Percentiles rank a stretch among this genome's conserved stretches.
Conservation (phyloP, 2,797 vertebrate species). For the Rousettus madagascariensis region DNA sequence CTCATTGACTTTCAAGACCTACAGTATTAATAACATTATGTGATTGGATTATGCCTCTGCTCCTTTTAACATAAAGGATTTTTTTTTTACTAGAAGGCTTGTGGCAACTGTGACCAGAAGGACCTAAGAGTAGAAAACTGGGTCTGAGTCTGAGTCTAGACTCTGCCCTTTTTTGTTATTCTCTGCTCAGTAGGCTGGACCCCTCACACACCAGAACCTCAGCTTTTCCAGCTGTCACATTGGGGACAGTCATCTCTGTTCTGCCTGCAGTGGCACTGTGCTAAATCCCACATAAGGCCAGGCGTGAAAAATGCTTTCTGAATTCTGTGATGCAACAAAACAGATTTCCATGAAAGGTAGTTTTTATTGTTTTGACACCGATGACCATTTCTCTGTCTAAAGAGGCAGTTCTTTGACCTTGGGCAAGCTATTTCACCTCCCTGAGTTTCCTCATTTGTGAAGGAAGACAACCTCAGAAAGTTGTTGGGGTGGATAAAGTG, state of each 20-base stretch:
- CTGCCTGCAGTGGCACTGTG: background rate
- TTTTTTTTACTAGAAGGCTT: background rate
- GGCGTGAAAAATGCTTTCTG: background rate
- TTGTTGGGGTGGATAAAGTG: background rate
- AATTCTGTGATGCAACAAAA: background rate
- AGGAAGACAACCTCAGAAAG: background rate
- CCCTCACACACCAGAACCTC: background rate
- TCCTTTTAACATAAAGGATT: background rate
- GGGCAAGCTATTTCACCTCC: background rate
- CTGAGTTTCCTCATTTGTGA: slow-evolving; percentile 11
- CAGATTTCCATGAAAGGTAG: background rate
- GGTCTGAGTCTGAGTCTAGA: background rate
- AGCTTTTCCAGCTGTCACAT: background rate
- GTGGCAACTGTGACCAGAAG: background rate
- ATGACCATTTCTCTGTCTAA: background rate
- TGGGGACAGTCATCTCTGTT: background rate
- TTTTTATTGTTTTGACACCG: background rate
- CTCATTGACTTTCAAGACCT: background rate
- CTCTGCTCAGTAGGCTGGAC: background rate
- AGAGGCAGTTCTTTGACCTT: background rate
- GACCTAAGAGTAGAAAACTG: background rate
- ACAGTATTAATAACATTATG: too few species aligned
- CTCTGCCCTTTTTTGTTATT: background rate
- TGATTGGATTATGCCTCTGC: background rate
- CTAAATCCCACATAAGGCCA: background rate